Evolutionary conservation across 2,888 invertebrate genomes (phyloP).

Genomic region (Meloe dianella): DNA sequence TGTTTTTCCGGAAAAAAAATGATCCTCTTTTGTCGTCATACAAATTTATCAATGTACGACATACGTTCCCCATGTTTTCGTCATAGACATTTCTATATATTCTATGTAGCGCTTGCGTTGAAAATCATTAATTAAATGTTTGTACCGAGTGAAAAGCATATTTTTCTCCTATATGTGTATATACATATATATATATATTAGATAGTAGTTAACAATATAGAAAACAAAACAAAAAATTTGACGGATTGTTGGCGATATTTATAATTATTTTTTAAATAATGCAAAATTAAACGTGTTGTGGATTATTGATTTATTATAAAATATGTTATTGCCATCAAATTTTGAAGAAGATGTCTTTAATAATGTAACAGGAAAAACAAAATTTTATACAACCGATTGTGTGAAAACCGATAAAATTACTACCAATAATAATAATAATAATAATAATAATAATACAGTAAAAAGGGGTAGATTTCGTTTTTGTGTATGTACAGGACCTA

Average conservation of each 20-base stretch:
- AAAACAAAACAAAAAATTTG: too few relatives aligned
- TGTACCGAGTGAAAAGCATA: not conserved
- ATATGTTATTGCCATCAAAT: conserved; percentile 55
- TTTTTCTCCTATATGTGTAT: too few relatives aligned
- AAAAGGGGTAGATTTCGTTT: conserved; percentile 52
- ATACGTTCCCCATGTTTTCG: not conserved
- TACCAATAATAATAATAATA: conserved; percentile 40
- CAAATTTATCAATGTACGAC: not conserved
- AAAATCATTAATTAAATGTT: conserved; percentile 13
- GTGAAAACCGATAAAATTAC: conserved; percentile 39
- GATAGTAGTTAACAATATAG: too few relatives aligned
- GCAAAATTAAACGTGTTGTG: too few relatives aligned
- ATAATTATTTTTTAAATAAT: too few relatives aligned
- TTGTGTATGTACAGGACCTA: conserved; percentile 58
- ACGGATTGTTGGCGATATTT: too few relatives aligned
- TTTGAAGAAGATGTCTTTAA: conserved; percentile 54
- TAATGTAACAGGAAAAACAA: conserved; percentile 52
- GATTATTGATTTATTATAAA: conserved; percentile 14
- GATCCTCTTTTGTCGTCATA: not conserved
- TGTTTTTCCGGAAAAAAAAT: too few relatives aligned
- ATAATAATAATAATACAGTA: conserved; percentile 42
- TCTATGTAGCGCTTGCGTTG: not conserved
- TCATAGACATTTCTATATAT: not conserved
- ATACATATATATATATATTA: too few relatives aligned
- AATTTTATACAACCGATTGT: conserved; percentile 53